These are phyloP conservation scores for Eclectus roratus DNA, from an alignment of 2,113 vertebrate species.

Conservation along the genomic window DNA sequence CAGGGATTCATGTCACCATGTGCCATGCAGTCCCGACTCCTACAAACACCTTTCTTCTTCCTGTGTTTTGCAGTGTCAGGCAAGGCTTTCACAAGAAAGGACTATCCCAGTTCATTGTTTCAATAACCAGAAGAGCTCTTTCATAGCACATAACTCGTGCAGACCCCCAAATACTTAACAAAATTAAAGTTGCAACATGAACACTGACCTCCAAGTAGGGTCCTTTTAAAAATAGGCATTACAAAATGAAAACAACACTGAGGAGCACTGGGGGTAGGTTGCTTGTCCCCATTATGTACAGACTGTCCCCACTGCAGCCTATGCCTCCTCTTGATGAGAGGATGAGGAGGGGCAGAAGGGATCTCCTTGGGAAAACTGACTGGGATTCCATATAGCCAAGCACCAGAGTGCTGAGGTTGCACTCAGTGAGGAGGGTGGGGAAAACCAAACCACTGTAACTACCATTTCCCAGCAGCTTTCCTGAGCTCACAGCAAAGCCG, in stretches of 20 bases:
- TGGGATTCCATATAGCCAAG: rapidly evolving
- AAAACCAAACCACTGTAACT: rapidly evolving
- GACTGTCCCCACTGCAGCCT: rapidly evolving
- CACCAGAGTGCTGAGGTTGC: not conserved
- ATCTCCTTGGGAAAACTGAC: not conserved
- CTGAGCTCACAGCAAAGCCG: not conserved
- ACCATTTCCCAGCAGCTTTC: not conserved
- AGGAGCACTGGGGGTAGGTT: not conserved
- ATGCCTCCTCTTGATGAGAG: not conserved
- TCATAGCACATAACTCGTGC: not conserved
- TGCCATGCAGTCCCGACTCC: rapidly evolving
- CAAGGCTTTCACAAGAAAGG: not conserved
- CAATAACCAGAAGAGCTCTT: not conserved
- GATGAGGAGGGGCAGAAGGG: not conserved
- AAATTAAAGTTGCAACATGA: not conserved
- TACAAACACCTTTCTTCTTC: not conserved
- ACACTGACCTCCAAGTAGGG: not conserved
- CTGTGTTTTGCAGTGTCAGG: not conserved
- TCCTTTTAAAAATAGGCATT: not conserved
- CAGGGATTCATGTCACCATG: rapidly evolving
- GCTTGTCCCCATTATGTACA: not conserved
- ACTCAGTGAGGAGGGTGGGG: not conserved
- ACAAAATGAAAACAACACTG: not conserved
- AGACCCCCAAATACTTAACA: not conserved
- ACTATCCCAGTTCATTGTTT: not conserved